phyloP scores from a whole-genome alignment of 2,113 vertebrate genomes.

The Bos indicus region DNA sequence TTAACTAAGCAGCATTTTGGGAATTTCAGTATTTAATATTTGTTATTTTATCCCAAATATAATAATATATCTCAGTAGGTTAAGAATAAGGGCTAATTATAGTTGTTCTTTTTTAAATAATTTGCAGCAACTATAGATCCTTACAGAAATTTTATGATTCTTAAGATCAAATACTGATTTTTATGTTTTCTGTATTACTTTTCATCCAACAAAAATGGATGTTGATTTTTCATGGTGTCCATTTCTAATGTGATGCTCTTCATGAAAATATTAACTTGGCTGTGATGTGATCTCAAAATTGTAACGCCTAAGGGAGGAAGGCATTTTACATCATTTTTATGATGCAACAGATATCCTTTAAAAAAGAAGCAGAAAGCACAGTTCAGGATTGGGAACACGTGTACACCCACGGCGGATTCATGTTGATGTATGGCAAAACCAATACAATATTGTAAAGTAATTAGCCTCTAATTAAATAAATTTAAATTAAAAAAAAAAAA shows the following conservation, averaged over 20 bases:
- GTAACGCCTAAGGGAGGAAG: not conserved
- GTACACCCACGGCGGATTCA: too few relatives aligned
- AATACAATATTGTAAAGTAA: too few relatives aligned
- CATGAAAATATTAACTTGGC: not conserved
- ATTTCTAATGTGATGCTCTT: not conserved
- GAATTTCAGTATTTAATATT: conserved; percentile 28
- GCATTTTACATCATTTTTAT: not conserved
- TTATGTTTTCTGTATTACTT: not conserved
- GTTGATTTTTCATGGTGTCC: not conserved
- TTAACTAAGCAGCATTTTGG: conserved; percentile 40
- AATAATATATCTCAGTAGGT: not conserved
- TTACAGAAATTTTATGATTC: not conserved
- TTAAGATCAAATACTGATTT: not conserved
- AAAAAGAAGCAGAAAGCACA: not conserved
- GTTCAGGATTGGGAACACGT: not conserved
- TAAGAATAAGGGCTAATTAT: not conserved
- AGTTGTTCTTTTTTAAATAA: not conserved
- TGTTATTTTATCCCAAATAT: conserved; percentile 15
- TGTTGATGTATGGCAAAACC: too few relatives aligned
- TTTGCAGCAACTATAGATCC: not conserved
- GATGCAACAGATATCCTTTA: not conserved
- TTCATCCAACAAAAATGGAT: not conserved
- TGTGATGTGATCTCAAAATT: not conserved
- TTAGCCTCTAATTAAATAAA: too few relatives aligned
- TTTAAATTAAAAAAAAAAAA: too few relatives aligned